Conservation (phyloP, 1,140 invertebrate species). For the Daktulosphaira vitifoliae region DNA sequence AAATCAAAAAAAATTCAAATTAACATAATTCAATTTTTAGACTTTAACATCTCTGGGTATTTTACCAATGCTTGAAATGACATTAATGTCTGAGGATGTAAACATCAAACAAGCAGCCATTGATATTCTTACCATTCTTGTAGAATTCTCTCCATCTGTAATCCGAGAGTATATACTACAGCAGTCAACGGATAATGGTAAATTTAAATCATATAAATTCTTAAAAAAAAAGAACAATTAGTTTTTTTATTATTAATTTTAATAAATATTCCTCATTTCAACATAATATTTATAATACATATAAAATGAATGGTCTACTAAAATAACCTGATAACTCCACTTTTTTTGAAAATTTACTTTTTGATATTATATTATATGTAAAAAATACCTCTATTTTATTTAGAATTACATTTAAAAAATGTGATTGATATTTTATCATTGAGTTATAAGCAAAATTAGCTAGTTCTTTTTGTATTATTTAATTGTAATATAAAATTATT, state of each 20-base stretch:
- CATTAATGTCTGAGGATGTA: slow-evolving; percentile 82
- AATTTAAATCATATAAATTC: slow-evolving; percentile 59
- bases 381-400: too few relatives aligned
- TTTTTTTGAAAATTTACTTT: too few relatives aligned
- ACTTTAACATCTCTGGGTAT: slow-evolving; percentile 89
- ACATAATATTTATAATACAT: background rate
- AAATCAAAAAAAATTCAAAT: too few relatives aligned
- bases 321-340: too few relatives aligned
- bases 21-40: slow-evolving; percentile 41
- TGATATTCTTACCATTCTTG: slow-evolving; percentile 95
- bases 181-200: slow-evolving; percentile 30
- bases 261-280: background rate
- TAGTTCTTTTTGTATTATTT: too few relatives aligned
- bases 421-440: too few relatives aligned
- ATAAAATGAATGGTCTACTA: too few relatives aligned
- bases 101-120: slow-evolving; percentile 92
- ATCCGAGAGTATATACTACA: slow-evolving; percentile 93
- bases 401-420: too few relatives aligned
- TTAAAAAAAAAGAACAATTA: too few relatives aligned
- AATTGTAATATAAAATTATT: too few relatives aligned
- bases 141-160: slow-evolving; percentile 95
- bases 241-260: slow-evolving; percentile 47
- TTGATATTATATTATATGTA: too few relatives aligned
- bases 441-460: too few relatives aligned
- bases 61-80: slow-evolving; percentile 87